Conservation (phyloP, 1,140 invertebrate species). For the Piezodorus guildinii region DNA sequence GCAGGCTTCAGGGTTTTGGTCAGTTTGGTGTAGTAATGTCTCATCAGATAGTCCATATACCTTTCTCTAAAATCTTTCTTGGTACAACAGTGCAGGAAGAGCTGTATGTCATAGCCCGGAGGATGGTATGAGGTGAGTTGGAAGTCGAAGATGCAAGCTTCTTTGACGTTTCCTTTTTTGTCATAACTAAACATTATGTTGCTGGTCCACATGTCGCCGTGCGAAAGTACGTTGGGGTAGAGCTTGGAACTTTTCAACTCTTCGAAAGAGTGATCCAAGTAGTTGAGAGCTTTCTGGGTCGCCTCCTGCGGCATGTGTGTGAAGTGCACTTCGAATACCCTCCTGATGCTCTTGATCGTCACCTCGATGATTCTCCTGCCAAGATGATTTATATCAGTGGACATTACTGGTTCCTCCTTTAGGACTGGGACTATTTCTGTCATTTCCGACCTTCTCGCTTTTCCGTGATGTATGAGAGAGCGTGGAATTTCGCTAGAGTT, state of each 20-base stretch:
- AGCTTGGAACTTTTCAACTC: background rate
- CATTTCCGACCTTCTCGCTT: background rate
- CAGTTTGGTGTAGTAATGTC: background rate
- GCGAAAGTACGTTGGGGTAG: background rate
- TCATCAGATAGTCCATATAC: background rate
- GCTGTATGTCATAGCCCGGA: background rate
- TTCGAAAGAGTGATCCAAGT: background rate
- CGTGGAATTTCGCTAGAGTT: background rate
- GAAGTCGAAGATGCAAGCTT: background rate
- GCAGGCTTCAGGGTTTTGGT: background rate
- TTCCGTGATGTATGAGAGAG: background rate
- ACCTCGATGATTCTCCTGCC: background rate
- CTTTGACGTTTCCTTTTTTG: background rate
- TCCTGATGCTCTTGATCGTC: background rate
- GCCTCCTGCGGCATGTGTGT: background rate
- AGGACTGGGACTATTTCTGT: background rate
- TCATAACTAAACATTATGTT: conserved; percentile 14
- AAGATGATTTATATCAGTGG: background rate
- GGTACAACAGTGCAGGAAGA: background rate
- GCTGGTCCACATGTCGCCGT: conserved; percentile 7
- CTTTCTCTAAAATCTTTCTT: background rate
- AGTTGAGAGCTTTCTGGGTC: background rate
- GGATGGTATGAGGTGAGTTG: background rate
- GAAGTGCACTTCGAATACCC: background rate
- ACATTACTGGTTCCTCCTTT: background rate